Conservation (phyloP, 2,888 invertebrate genomes). For the Drosophila lutescens region DNA sequence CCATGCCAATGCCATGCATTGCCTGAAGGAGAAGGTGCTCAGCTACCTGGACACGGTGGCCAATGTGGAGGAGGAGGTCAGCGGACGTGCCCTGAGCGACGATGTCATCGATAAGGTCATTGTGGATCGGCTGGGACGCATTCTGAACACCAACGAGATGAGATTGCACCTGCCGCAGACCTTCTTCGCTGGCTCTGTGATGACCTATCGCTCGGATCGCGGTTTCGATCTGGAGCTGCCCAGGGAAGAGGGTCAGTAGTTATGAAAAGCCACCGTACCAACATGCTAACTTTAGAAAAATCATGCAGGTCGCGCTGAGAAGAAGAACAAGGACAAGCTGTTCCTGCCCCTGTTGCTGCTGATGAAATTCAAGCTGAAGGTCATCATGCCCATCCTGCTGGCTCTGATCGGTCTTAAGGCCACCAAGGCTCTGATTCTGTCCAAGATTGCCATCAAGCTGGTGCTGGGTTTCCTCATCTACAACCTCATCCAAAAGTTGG, state of each 20-base stretch:
- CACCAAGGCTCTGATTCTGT: constrained; percentile 92
- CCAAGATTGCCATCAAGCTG: constrained; percentile 92
- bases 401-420: constrained; percentile 92
- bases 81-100: constrained; percentile 87
- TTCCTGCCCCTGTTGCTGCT: constrained; percentile 91
- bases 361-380: constrained; percentile 93
- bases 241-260: constrained; percentile 83
- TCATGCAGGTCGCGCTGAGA: constrained; percentile 89
- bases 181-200: constrained; percentile 88
- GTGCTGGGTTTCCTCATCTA: constrained; percentile 92
- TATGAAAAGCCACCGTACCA: too few species aligned
- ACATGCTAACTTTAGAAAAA: background rate
- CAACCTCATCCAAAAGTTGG: constrained; percentile 91
- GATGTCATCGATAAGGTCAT: constrained; percentile 90
- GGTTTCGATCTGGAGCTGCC: constrained; percentile 88
- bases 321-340: constrained; percentile 91
- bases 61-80: constrained; percentile 86
- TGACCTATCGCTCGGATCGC: constrained; percentile 88
- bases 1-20: constrained; percentile 88
- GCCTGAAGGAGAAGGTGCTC: constrained; percentile 91
- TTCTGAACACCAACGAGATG: constrained; percentile 91
- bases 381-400: constrained; percentile 92
- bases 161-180: constrained; percentile 89
- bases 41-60: constrained; percentile 90
- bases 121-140: constrained; percentile 89